Percentiles rank a stretch among this genome's conserved stretches.
These are phyloP conservation scores for Holotrichia oblita DNA, from an alignment of 1,140 invertebrate species.

Conservation along the genomic window DNA sequence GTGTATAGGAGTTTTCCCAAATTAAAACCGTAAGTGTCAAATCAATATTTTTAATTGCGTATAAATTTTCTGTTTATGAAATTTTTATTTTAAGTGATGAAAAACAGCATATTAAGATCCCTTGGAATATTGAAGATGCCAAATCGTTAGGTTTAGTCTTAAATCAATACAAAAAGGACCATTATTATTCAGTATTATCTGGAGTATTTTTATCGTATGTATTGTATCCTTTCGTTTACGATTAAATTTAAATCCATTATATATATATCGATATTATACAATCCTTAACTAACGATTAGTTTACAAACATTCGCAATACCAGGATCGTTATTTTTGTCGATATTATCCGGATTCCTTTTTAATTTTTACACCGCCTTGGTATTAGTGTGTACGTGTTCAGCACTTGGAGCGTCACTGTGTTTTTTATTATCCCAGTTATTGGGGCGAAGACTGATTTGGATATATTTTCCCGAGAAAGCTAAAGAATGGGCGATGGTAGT, in stretches of 20 bases:
- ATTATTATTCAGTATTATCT: constrained; percentile 90
- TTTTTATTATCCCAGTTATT: constrained; percentile 92
- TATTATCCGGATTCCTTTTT: constrained; percentile 97
- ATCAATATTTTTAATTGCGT: constrained; percentile 60
- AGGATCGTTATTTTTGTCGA: constrained; percentile 97
- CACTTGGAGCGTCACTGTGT: constrained; percentile 94
- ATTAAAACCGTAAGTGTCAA: constrained; percentile 76
- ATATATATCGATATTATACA: constrained; percentile 26
- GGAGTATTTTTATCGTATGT: constrained; percentile 94
- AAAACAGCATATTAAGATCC: constrained; percentile 88
- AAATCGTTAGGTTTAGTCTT: constrained; percentile 93
- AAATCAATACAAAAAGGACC: constrained; percentile 92
- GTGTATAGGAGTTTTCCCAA: constrained; percentile 83
- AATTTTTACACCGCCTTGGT: constrained; percentile 89
- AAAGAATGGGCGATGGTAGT: constrained; percentile 87
- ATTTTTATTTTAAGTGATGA: constrained; percentile 78
- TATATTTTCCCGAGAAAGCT: constrained; percentile 90
- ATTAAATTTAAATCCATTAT: not conserved
- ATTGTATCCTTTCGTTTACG: constrained; percentile 90
- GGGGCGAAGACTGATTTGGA: constrained; percentile 84
- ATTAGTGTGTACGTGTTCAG: constrained; percentile 96
- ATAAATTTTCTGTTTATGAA: too few relatives aligned
- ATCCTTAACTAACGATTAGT: constrained; percentile 67
- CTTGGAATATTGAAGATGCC: constrained; percentile 94
- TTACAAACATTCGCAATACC: constrained; percentile 99